Percentiles rank a stretch among this genome's conserved stretches.
Evolutionary conservation across 2,113 vertebrate genomes (phyloP).

Genomic region (Calonectris borealis): DNA sequence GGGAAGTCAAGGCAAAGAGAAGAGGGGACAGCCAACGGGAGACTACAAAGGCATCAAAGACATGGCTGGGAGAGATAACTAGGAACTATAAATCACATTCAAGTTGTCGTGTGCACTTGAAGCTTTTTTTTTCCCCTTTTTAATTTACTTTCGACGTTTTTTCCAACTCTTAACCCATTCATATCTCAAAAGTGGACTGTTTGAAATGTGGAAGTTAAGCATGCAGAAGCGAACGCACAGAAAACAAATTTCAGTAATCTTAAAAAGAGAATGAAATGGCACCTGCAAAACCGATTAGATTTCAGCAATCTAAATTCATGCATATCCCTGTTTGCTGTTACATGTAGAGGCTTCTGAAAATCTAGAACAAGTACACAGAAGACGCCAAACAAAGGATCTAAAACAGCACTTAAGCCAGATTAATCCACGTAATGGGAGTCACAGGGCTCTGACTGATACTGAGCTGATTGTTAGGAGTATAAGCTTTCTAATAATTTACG

Average conservation of each 20-base stretch:
- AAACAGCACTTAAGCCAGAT: neutral
- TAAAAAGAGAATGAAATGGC: neutral
- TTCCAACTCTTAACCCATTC: neutral
- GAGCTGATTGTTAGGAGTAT: neutral
- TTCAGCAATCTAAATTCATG: neutral
- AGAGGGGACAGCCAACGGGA: neutral
- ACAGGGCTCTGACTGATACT: neutral
- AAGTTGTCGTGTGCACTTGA: neutral
- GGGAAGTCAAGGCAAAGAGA: neutral
- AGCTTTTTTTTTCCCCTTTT: neutral
- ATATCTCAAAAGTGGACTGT: neutral
- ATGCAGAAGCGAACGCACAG: fast-evolving
- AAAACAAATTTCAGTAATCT: neutral
- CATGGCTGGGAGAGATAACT: neutral
- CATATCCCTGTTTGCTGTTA: neutral
- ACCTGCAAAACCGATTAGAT: neutral
- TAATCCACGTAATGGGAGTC: neutral
- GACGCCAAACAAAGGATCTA: neutral
- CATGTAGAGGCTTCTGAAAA: neutral
- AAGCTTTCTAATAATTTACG: neutral
- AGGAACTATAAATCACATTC: neutral
- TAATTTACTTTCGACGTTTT: neutral
- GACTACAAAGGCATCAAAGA: neutral
- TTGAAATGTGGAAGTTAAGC: neutral
- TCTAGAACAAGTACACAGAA: neutral